A percentile compares a stretch with the other conserved stretches of the same genome.
These are phyloP conservation scores for Orthonyx spaldingii DNA, from an alignment of 2,113 vertebrate species.

Conservation along the genomic window DNA sequence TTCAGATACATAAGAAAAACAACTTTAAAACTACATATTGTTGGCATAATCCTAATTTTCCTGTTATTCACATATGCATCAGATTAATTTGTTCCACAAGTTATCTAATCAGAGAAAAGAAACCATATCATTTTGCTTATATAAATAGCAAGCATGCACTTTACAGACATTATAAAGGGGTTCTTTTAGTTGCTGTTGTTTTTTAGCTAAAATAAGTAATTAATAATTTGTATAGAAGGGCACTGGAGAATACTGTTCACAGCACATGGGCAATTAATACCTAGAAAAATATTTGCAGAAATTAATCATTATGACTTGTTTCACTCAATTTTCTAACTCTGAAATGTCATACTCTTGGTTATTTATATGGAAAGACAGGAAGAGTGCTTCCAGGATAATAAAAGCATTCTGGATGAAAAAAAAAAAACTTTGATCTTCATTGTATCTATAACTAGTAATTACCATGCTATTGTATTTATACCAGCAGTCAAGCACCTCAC, in stretches of 20 bases:
- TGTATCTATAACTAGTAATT: slow-evolving; percentile 34
- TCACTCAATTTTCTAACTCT: neutral
- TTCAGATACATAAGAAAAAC: neutral
- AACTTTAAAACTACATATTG: neutral
- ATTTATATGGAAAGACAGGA: neutral
- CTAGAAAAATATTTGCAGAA: neutral
- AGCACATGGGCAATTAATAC: neutral
- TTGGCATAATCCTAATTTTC: neutral
- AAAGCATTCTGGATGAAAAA: neutral
- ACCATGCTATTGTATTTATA: slow-evolving; percentile 14
- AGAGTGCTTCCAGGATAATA: neutral
- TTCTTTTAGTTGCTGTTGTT: neutral
- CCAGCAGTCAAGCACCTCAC: neutral
- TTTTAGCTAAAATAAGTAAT: neutral
- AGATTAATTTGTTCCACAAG: neutral
- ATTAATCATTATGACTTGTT: neutral
- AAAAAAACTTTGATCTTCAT: neutral
- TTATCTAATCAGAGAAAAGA: neutral
- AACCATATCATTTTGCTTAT: neutral
- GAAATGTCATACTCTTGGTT: neutral
- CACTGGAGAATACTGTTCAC: neutral
- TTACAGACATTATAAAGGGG: neutral
- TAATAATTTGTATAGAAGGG: neutral
- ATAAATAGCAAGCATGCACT: neutral
- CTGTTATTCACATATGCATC: neutral